Evolutionary conservation across 2,113 vertebrate species (phyloP).

Genomic region (Corvus hawaiiensis): DNA sequence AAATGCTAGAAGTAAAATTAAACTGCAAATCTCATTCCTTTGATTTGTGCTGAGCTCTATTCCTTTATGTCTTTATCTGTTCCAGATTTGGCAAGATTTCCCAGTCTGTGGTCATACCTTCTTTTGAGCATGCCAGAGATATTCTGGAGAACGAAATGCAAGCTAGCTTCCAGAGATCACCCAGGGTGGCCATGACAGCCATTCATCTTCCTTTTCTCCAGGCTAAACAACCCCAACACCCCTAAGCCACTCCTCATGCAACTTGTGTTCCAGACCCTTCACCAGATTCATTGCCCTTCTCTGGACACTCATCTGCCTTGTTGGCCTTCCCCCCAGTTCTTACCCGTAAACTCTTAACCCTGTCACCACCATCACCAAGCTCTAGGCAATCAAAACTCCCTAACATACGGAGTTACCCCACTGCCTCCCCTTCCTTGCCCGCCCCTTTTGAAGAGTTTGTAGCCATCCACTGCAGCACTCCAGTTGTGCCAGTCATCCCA

Average conservation of each 20-base stretch:
- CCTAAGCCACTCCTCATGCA: no score
- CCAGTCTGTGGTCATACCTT: neutral
- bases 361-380: neutral
- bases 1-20: neutral
- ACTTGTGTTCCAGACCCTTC: neutral
- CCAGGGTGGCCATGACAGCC: neutral
- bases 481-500: neutral
- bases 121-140: neutral
- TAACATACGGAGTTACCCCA: rapidly evolving
- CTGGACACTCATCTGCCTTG: rapidly evolving
- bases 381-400: neutral
- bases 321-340: rapidly evolving
- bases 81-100: neutral
- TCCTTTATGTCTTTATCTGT: neutral
- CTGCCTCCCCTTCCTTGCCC: neutral
- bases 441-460: neutral
- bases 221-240: neutral
- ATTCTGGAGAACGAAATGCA: neutral
- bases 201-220: neutral
- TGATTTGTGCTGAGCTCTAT: neutral
- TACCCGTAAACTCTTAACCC: no score
- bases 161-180: neutral
- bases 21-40: neutral
- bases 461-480: neutral
- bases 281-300: neutral